These are phyloP conservation scores for Acleris sparsana DNA, from an alignment of 2,888 invertebrate species.

Conservation along the genomic window DNA sequence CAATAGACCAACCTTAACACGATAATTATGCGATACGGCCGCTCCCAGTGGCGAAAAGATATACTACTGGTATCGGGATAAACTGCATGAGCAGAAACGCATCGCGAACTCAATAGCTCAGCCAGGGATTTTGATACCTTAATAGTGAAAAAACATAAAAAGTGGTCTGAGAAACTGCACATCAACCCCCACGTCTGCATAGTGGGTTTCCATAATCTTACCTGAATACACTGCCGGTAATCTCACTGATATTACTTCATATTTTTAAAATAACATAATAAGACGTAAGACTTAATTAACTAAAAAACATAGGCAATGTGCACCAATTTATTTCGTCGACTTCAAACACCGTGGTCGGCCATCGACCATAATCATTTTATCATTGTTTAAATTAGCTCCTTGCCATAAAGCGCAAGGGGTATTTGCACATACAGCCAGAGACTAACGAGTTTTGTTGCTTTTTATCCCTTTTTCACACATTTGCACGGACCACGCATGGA, in stretches of 20 bases:
- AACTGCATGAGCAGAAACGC: slow-evolving; percentile 66
- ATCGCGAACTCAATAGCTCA: slow-evolving; percentile 56
- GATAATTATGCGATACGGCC: slow-evolving; percentile 50
- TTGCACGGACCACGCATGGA: too few species aligned
- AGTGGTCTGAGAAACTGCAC: slow-evolving; percentile 67
- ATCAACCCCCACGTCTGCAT: slow-evolving; percentile 64
- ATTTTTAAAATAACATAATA: slow-evolving; percentile 57
- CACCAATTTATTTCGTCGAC: slow-evolving; percentile 59
- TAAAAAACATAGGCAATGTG: slow-evolving; percentile 63
- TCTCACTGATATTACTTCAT: slow-evolving; percentile 53
- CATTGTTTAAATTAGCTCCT: slow-evolving; percentile 13
- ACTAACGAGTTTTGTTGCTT: neutral
- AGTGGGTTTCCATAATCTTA: slow-evolving; percentile 48
- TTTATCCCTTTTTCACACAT: neutral
- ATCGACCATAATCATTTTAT: slow-evolving; percentile 46
- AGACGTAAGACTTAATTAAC: slow-evolving; percentile 48
- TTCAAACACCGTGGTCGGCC: slow-evolving; percentile 70
- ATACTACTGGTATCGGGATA: slow-evolving; percentile 51
- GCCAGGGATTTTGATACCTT: slow-evolving; percentile 62
- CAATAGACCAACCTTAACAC: slow-evolving; percentile 19
- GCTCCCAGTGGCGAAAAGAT: slow-evolving; percentile 43
- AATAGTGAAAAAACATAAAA: slow-evolving; percentile 66
- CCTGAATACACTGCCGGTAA: slow-evolving; percentile 50
- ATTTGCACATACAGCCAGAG: neutral
- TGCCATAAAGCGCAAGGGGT: neutral